Evolutionary conservation across 2,797 vertebrate species (phyloP), one percentile per base, ranked within the genome.

Genomic region (Schizopygopsis malacanthus): DNA sequence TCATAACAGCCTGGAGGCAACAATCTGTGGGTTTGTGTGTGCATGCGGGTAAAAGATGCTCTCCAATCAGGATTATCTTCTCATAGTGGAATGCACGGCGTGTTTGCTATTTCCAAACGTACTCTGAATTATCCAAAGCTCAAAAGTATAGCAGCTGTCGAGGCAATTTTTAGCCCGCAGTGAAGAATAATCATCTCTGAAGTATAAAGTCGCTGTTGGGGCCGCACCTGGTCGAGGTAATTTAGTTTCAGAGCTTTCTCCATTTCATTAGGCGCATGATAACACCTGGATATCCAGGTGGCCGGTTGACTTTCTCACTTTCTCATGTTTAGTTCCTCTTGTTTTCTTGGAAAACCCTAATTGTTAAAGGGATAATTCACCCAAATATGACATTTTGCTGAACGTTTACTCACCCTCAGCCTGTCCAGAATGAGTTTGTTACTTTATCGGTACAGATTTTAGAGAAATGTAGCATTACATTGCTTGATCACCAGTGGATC

Each of bases 1-100:
- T 88, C 93, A 94, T 89, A 94, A 94, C 92, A 95, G 93, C 93
- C 93, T 91, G 88, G 91, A 93, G 94, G 91, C 89, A 79, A 63
- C 61, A 88, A 89, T 89, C 91, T 92, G 85, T 52, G 78, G 89
- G 90, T 85, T 83, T 89, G 80, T 72, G 78, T 85, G 81, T 65
- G 72, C 56, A 80, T 80, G 65, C 61, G 78, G 81, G 79, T 71
- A 54, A 87, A 75, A 85, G 87, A 88, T 89, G 87, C 89, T 91
- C 89, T 92, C 89, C 92, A 88, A 89, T 94, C 90, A 75, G 92
- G 92, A 91, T 93, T 92, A 92, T 92, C 90, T 93, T 89, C 90
- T 89, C 83, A 82, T 86, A 85, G 81, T 92, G 93, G 94, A 95
- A 94, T 94, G 92, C 79, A 50, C 87, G 78, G 87, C 87, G 87